phyloP scores from a whole-genome alignment of 2,113 vertebrate species.

The Brachionichthys hirsutus region DNA sequence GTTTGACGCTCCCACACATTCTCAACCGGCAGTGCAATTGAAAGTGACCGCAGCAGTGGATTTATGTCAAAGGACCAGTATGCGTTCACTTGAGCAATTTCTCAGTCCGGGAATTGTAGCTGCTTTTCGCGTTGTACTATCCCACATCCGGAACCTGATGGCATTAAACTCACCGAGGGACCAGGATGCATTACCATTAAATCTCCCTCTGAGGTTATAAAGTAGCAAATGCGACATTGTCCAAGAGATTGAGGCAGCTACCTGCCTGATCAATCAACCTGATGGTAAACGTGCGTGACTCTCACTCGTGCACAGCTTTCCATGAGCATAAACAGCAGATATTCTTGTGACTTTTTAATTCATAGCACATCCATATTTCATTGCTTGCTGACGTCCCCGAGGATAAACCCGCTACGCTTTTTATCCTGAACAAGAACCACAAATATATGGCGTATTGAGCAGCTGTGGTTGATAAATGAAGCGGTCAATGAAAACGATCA shows the following conservation, averaged over 20 bases:
- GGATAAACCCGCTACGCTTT: constrained; percentile 48
- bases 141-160: constrained; percentile 46
- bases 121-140: constrained; percentile 68
- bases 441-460: constrained; percentile 55
- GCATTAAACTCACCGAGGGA: constrained; percentile 60
- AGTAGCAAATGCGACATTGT: constrained; percentile 68
- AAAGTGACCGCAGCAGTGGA: constrained; percentile 59
- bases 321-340: constrained; percentile 48
- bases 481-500: constrained; percentile 60
- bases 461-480: constrained; percentile 48
- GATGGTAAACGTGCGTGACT: constrained; percentile 49
- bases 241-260: constrained; percentile 67
- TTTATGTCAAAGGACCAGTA: constrained; percentile 53
- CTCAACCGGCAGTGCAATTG: constrained; percentile 41
- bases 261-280: constrained; percentile 61
- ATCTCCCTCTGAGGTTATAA: constrained; percentile 64
- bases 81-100: constrained; percentile 52
- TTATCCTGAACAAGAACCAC: constrained; percentile 42
- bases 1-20: constrained; percentile 35
- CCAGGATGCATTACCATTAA: constrained; percentile 70
- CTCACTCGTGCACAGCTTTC: constrained; percentile 24
- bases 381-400: constrained; percentile 30
- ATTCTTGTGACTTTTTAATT: constrained; percentile 56
- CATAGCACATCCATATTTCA: constrained; percentile 57
- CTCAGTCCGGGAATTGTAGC: constrained; percentile 52